These are phyloP conservation scores for Dendrolimus kikuchii DNA, from an alignment of 1,140 invertebrate genomes.

Conservation along the genomic window DNA sequence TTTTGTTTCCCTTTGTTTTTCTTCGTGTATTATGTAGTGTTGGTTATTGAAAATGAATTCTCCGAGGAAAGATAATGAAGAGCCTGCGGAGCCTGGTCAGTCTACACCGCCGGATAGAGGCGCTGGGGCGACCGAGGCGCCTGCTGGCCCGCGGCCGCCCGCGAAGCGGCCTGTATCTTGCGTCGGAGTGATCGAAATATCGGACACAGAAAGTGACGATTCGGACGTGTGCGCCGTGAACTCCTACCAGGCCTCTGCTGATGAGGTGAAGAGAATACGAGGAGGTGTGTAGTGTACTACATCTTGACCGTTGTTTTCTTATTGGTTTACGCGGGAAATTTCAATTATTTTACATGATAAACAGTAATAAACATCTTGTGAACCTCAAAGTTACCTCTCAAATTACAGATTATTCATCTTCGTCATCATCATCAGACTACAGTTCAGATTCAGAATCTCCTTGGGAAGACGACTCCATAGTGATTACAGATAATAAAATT, in stretches of 20 bases:
- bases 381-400: conserved; percentile 1
- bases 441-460: conserved; percentile 58
- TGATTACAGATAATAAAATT: conserved; percentile 35
- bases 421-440: conserved; percentile 59
- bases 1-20: conserved; percentile 47
- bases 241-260: conserved; percentile 63
- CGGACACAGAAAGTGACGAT: conserved; percentile 65
- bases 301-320: conserved; percentile 9
- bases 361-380: not conserved
- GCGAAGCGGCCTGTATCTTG: conserved; percentile 50
- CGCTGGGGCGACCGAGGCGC: conserved; percentile 20
- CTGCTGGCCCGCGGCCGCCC: conserved; percentile 37
- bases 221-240: conserved; percentile 68
- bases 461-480: conserved; percentile 57
- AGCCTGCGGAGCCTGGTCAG: conserved; percentile 26
- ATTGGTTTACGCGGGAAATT: conserved; percentile 40
- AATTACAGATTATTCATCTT: conserved; percentile 51
- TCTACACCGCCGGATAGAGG: conserved; percentile 5
- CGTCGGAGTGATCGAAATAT: conserved; percentile 55
- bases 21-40: conserved; percentile 57
- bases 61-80: conserved; percentile 45
- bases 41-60: conserved; percentile 48
- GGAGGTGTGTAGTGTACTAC: conserved; percentile 33
- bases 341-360: conserved; percentile 13
- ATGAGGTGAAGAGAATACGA: conserved; percentile 66